Evolutionary conservation across 2,888 invertebrate species (phyloP), one percentile per base, ranked within the genome.

Genomic region (Allophyes oxyacanthae): DNA sequence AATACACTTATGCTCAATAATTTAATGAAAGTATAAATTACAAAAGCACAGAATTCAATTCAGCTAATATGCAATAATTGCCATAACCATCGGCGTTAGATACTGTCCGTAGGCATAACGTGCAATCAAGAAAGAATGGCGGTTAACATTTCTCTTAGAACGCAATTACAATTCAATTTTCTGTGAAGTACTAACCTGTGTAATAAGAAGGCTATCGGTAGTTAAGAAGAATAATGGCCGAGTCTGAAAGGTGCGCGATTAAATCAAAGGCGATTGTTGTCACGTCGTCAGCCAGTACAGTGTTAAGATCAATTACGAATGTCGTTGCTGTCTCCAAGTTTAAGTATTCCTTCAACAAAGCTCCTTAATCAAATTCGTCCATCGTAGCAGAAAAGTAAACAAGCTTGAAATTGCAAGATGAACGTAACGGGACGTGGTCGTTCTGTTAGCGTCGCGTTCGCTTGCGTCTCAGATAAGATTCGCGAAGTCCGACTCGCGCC

Each of bases 121-220:
- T 78, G 78, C 78, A 85, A 87, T 87, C 83, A 80, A 76, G 77
- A 84, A 86, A 88, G 85, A 88, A 89, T 88, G 82, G 82, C 79
- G 43, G 82, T 82, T 86, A 88, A 83, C 85, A 87, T 87, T 86
- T 83, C 86, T 83, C 81, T 82, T 81, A 79, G 78, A 82, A 78
- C 74, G 82, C 87, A 90, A 91, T 91, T 90, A 89, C 90, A 90
- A 86, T 87, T 90, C 88, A 90, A 91, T 90, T 90, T 89, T 85
- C 84, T 85, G 71, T 81, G 77, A 81, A 77, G 79, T 76, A 80
- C 79, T 85, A 85, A 87, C 82, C 81, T 75, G 77, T 78, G 78
- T 83, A 80, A 82, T 82, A 81, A 75, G 75, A 77, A 72, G 67
- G 72, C 63, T 76, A 64, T 71, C 72, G 68, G 60, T 58, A 68